Percentiles rank a stretch among this genome's conserved stretches.
Evolutionary conservation across 2,888 invertebrate species (phyloP).

Genomic region (Cryptocephalus moraei): DNA sequence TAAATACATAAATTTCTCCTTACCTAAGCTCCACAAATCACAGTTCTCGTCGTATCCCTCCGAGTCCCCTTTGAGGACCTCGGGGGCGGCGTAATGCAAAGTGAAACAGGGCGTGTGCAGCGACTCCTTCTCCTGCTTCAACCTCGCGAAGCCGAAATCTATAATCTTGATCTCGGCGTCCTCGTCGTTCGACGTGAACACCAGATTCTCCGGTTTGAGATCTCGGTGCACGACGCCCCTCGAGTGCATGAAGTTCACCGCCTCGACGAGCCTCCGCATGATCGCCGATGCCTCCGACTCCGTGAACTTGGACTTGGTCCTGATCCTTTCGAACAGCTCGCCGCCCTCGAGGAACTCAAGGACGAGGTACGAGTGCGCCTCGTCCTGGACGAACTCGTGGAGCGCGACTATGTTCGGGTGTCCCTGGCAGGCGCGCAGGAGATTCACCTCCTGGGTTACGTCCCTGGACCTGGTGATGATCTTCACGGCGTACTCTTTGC

Average conservation of each 20-base stretch:
- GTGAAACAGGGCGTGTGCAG: conserved; percentile 88
- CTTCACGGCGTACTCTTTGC: conserved; percentile 78
- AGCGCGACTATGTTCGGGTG: conserved; percentile 81
- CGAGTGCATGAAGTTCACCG: conserved; percentile 76
- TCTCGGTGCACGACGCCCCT: conserved; percentile 84
- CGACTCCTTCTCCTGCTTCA: conserved; percentile 50
- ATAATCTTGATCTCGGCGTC: conserved; percentile 70
- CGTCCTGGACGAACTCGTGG: conserved; percentile 74
- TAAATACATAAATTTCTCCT: too few relatives aligned
- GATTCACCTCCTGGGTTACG: conserved; percentile 62
- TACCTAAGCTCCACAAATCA: conserved; percentile 81
- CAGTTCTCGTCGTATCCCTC: conserved; percentile 85
- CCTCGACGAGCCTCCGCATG: conserved; percentile 71
- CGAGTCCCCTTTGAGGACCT: conserved; percentile 58
- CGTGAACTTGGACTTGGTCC: conserved; percentile 55
- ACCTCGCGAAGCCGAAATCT: conserved; percentile 93
- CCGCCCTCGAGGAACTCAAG: conserved; percentile 79
- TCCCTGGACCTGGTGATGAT: conserved; percentile 61
- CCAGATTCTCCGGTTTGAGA: conserved; percentile 83
- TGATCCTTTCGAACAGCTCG: conserved; percentile 62
- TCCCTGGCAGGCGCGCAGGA: conserved; percentile 75
- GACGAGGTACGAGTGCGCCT: conserved; percentile 77
- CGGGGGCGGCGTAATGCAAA: conserved; percentile 90
- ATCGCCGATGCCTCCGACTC: conserved; percentile 73
- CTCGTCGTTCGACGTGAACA: conserved; percentile 50